phyloP scores from a whole-genome alignment of 2,797 vertebrate species.

The Labroides dimidiatus region DNA sequence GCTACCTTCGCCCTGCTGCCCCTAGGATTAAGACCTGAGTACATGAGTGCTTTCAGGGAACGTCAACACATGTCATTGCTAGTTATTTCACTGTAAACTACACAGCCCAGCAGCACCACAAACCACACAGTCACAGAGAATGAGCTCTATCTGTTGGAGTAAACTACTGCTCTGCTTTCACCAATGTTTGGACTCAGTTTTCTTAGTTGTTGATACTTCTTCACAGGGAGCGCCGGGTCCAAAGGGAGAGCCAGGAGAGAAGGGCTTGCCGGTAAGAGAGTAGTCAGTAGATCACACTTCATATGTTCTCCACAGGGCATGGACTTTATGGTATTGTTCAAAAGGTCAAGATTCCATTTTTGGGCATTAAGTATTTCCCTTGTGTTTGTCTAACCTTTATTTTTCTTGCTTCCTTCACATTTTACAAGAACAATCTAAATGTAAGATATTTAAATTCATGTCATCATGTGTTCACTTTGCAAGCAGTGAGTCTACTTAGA shows the following conservation, averaged over 20 bases:
- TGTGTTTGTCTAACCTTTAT: conserved; percentile 66
- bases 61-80: conserved; percentile 62
- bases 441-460: conserved; percentile 75
- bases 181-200: conserved; percentile 22
- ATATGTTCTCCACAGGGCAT: conserved; percentile 7
- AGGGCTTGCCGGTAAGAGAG: conserved; percentile 92
- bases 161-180: conserved; percentile 20
- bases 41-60: conserved; percentile 5
- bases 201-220: conserved; percentile 47
- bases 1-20: conserved; percentile 39
- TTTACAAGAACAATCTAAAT: conserved; percentile 81
- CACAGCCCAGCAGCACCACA: conserved; percentile 49
- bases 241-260: conserved; percentile 93
- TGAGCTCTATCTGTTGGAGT: conserved; percentile 18
- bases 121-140: conserved; percentile 27
- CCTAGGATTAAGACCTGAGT: conserved; percentile 25
- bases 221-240: conserved; percentile 89
- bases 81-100: conserved; percentile 65
- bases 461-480: conserved; percentile 48
- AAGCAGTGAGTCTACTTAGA: conserved; percentile 29
- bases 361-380: conserved; percentile 37
- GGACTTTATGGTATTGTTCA: conserved; percentile 2
- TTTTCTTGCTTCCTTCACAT: conserved; percentile 73
- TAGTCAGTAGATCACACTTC: conserved; percentile 27
- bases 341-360: conserved; percentile 35